Base-by-base conservation (phyloP, 2,888 invertebrate genomes). In the Melanophora roralis region DNA sequence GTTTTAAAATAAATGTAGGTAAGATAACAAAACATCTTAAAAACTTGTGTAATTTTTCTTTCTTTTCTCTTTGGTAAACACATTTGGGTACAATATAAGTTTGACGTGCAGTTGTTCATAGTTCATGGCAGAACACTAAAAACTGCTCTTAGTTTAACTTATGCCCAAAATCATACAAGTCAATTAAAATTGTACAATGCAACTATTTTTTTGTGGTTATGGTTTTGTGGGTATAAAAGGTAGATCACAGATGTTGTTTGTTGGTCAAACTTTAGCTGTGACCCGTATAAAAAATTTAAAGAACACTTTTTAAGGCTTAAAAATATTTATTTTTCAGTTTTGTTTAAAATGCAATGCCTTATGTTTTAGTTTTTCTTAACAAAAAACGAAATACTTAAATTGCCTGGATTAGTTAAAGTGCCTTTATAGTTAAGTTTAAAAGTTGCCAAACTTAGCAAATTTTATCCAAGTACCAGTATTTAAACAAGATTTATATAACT, bases 401-500 rank as follows among this genome's bases (percentile, higher is more conserved):
- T 32, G 60, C 32, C 60, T 62, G 34, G 8, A 34, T 16, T 62
- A 32, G 4, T 43, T 53, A 16, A 7, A 32, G 6, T 23, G 34
- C 7, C 14, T 5, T 1, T 21, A 34, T 32, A 3, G 14, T 14
- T 59, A 5, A 5, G 4, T 6, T 27, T 16, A 27, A 43, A 57
- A 38, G 23, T 12, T 21, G 6, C 11, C 38, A 53, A 64, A 67
- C 55, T 49, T 51, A 27, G 71, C 71, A 59, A 51, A 71, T 71
- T 59, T 51, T 71, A 49, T 71, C 59, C 59, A 60, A 60, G 49
- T 60, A 40, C n/a, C 59, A 21, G 59, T 60, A 60, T 49, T 60
- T 51, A 36, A 49, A 38, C 23, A 71, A 51, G 49, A 69, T 51
- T 71, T 71, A 32, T 40, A 32, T n/a, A 60, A 49, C 9, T 75